Conservation (phyloP, 64 coral and sea anemone genomes). For the Stichodactyla helianthus region DNA sequence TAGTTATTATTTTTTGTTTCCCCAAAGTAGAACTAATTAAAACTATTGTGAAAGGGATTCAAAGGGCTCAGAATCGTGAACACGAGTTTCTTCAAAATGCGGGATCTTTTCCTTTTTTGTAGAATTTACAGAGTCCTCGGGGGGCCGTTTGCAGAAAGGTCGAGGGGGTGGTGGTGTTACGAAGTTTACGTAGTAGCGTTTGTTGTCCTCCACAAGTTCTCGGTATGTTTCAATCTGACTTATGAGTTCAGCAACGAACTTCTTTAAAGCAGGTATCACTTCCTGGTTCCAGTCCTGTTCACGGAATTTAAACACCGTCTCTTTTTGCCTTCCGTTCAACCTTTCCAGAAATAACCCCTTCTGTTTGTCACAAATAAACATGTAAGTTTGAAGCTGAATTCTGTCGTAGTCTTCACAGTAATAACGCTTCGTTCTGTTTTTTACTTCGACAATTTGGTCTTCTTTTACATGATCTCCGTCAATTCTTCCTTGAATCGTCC, state of each 20-base stretch:
- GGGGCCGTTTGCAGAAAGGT: neutral
- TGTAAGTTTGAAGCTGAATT: slow-evolving; percentile 90
- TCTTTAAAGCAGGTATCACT: slow-evolving; percentile 48
- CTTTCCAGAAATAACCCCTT: slow-evolving; percentile 85
- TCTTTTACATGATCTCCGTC: slow-evolving; percentile 55
- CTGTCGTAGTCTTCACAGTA: slow-evolving; percentile 79
- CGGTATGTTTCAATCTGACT: slow-evolving; percentile 39
- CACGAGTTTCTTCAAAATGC: neutral
- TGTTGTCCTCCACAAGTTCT: neutral
- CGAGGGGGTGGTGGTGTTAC: neutral
- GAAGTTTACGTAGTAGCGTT: neutral
- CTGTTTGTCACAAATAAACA: slow-evolving; percentile 75
- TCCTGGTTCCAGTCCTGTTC: slow-evolving; percentile 62
- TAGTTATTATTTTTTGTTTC: no score
- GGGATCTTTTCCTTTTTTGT: neutral
- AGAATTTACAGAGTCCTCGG: neutral
- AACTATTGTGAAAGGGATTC: neutral
- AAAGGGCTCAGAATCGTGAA: neutral
- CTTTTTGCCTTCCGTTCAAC: slow-evolving; percentile 58
- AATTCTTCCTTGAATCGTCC: slow-evolving; percentile 71
- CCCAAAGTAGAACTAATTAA: no score
- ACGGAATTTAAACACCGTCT: slow-evolving; percentile 66
- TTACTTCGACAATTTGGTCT: slow-evolving; percentile 85
- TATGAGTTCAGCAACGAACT: slow-evolving; percentile 71
- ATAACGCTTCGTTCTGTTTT: slow-evolving; percentile 80